Conservation (phyloP, 2,888 invertebrate species). For the Clostera curtula region DNA sequence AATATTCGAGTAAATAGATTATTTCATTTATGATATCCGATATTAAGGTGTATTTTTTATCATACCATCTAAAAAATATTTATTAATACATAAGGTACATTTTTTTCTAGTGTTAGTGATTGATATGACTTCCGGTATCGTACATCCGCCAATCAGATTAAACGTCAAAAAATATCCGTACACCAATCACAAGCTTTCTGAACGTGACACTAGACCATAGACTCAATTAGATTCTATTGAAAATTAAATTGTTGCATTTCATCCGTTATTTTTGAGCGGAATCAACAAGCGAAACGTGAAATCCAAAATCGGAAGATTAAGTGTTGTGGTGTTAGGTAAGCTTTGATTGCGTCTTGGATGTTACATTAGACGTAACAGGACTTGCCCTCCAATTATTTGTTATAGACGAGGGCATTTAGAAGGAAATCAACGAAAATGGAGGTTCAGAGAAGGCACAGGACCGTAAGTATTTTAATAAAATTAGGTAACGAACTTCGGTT, state of each 20-base stretch:
- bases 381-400: conserved; percentile 6
- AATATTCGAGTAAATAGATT: too few relatives aligned
- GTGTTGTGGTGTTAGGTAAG: neutral
- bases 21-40: too few relatives aligned
- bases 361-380: conserved; percentile 3
- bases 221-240: conserved; percentile 1
- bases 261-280: conserved; percentile 20
- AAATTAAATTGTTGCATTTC: too few relatives aligned
- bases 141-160: conserved; percentile 10
- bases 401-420: conserved; percentile 1
- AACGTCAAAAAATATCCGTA: neutral
- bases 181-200: neutral
- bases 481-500: conserved; percentile 3
- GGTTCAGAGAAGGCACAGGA: conserved; percentile 44
- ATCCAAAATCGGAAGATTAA: neutral
- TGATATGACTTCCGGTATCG: neutral
- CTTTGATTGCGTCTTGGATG: conserved; percentile 12
- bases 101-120: too few relatives aligned
- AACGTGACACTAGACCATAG: conserved; percentile 14
- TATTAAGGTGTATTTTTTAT: too few relatives aligned
- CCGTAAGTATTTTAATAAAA: conserved; percentile 30
- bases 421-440: conserved; percentile 35
- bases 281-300: conserved; percentile 5
- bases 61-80: too few relatives aligned
- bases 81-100: too few relatives aligned